Base-by-base conservation (phyloP, 2,888 invertebrate genomes). In the Anorthoa munda region DNA sequence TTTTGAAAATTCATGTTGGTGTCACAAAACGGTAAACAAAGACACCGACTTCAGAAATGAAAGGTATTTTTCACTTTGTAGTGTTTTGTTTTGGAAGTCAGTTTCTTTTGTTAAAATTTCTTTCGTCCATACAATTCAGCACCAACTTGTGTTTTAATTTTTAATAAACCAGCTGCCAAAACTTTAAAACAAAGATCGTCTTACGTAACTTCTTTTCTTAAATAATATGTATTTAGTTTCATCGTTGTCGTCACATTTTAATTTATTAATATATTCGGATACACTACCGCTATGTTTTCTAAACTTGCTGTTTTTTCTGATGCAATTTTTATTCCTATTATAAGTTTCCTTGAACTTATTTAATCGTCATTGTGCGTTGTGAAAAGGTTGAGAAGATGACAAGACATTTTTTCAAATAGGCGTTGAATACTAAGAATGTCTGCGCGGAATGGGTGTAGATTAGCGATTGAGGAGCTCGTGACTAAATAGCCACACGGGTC, bases 201-300 rank as follows among this genome's bases (percentile, higher is more conserved):
- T 55, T 68, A 81, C 23, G 55, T 68, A 68, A 68, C 5, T 17
- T 46, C n/a, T 23, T 51, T 81, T 75, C 55, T 58, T 61, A 65
- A 56, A 58, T 53, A 53, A 31, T 4, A 53, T 53, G 48, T 21
- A 55, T 66, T 46, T 53, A 45, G 50, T 51, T 76, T 56, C 75
- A 56, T 46, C 46, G 45, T 53, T 51, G 58, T 53, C 56, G 58
- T 50, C 75, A 69, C 65, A 48, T 46, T 68, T 56, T 76, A 69
- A 76, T 76, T 66, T 70, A 81, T 77, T 68, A 11, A 72, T 72
- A 13, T 69, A 77, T 73, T 68, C 73, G n/a, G 26, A 65, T 45
- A 63, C 56, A 60, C 12, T 70, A 78, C 74, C 84, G 81, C 81
- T 84, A 85, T 68, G 67, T 61, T 68, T 78, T 83, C 83, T 79